phyloP scores from a whole-genome alignment of 2,797 vertebrate genomes.

The Centroberyx gerrardi region DNA sequence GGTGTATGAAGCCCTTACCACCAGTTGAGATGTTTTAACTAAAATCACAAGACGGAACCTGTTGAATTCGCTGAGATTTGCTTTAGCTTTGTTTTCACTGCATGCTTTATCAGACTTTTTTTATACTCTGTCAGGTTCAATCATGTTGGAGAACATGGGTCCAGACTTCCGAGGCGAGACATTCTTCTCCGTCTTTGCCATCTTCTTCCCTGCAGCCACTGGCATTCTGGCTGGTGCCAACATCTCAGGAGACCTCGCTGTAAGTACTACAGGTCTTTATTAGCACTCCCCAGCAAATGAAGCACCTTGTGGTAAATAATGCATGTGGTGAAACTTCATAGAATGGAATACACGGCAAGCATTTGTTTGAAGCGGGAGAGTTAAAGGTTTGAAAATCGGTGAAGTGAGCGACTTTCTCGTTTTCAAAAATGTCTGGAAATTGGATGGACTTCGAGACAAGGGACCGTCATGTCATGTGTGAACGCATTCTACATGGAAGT shows the following conservation, averaged over 20 bases:
- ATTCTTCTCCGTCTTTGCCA: conserved; percentile 97
- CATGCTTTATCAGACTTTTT: neutral
- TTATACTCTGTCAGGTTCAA: conserved; percentile 80
- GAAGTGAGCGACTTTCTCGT: no score
- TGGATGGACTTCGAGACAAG: no score
- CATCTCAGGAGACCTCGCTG: conserved; percentile 98
- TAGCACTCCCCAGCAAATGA: neutral
- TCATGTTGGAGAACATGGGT: conserved; percentile 97
- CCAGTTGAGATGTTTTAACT: conserved; percentile 3
- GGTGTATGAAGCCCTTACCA: neutral
- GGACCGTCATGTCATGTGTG: no score
- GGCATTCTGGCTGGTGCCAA: conserved; percentile 98
- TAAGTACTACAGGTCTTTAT: conserved; percentile 79
- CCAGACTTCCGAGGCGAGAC: conserved; percentile 92
- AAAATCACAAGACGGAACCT: neutral
- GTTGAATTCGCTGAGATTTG: neutral
- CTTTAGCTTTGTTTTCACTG: neutral
- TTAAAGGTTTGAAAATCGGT: no score
- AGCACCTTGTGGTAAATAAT: no score
- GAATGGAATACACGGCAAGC: no score
- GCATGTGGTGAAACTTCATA: no score
- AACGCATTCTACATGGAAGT: no score
- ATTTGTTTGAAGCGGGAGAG: no score
- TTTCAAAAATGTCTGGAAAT: no score
- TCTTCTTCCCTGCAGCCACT: conserved; percentile 99